Evolutionary conservation across 37 sponge, comb jelly and placozoan species (phyloP).

Genomic region (Cliona cf. orientalis): DNA sequence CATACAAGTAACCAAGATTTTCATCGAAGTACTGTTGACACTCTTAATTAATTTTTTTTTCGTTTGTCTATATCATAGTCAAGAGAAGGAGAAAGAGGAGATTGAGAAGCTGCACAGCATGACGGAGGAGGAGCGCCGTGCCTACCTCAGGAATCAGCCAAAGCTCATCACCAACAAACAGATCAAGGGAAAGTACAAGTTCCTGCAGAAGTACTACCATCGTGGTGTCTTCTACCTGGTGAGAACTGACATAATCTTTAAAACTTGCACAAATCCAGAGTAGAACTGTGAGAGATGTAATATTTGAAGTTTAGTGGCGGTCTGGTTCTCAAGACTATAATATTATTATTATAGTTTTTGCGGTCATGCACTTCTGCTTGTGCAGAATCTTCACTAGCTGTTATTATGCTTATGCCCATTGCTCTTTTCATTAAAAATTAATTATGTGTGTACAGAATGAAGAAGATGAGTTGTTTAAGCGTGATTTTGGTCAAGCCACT

Average conservation of each 20-base stretch:
- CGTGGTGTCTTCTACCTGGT: conserved; percentile 95
- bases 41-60: neutral
- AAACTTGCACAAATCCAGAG: no score
- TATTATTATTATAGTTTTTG: no score
- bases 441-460: conserved; percentile 37
- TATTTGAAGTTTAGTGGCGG: no score
- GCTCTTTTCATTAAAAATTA: no score
- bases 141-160: conserved; percentile 70
- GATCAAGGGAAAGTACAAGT: conserved; percentile 93
- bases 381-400: no score
- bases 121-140: conserved; percentile 90
- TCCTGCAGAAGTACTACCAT: conserved; percentile 99
- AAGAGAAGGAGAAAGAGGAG: conserved; percentile 86
- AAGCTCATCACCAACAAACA: conserved; percentile 76
- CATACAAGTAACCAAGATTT: no score
- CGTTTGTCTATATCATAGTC: conserved; percentile 34
- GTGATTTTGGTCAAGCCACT: conserved; percentile 85
- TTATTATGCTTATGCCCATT: no score
- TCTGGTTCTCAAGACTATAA: neutral
- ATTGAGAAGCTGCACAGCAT: conserved; percentile 87
- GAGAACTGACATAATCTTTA: neutral
- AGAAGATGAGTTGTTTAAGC: conserved; percentile 38
- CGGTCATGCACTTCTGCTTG: no score
- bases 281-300: no score
- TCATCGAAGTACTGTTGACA: no score